phyloP scores from a whole-genome alignment of 2,888 invertebrate genomes.

The Masnerella sp. region DNA sequence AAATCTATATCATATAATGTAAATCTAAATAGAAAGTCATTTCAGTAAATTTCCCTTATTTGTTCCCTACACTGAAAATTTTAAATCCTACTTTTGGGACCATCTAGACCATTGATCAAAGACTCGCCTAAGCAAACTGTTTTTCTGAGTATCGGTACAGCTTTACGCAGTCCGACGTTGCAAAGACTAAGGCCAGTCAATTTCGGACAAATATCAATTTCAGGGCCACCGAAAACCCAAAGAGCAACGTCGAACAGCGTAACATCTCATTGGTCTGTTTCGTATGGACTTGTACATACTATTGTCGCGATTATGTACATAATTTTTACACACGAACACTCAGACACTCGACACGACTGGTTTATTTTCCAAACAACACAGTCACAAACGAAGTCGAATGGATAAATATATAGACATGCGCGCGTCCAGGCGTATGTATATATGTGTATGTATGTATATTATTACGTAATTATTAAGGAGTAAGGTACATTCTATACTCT shows the following conservation, averaged over 20 bases:
- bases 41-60: too few relatives aligned
- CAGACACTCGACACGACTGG: constrained; percentile 66
- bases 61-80: too few relatives aligned
- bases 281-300: constrained; percentile 70
- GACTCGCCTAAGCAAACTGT: too few relatives aligned
- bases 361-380: constrained; percentile 71
- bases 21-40: too few relatives aligned
- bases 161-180: constrained; percentile 8
- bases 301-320: constrained; percentile 74
- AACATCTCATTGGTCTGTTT: constrained; percentile 46
- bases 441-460: constrained; percentile 68
- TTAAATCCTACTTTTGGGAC: too few relatives aligned
- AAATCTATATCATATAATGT: too few relatives aligned
- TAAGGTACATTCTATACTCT: constrained; percentile 77
- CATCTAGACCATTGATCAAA: too few relatives aligned
- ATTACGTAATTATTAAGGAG: constrained; percentile 72
- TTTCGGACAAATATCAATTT: too few relatives aligned
- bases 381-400: constrained; percentile 65
- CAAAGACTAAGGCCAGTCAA: too few relatives aligned
- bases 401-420: constrained; percentile 63
- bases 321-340: constrained; percentile 65
- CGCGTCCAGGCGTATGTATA: constrained; percentile 62
- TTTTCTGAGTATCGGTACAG: neutral
- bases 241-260: too few relatives aligned
- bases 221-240: too few relatives aligned